These are phyloP conservation scores for Stenopsyche tienmushanensis DNA, from an alignment of 1,140 invertebrate species.

Conservation along the genomic window DNA sequence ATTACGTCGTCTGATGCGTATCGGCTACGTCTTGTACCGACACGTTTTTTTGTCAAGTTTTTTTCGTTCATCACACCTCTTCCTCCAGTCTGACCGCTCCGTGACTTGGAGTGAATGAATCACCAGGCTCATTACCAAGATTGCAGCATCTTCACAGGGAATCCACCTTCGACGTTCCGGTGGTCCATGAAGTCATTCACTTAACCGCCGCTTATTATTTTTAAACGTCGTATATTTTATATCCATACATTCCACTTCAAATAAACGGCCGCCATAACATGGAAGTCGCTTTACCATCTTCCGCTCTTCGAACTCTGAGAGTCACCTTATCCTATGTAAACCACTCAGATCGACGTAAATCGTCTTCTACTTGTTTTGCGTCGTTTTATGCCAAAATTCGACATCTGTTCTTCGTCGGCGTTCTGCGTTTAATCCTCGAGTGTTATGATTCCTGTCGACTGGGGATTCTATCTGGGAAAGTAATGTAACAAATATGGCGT, in stretches of 20 bases:
- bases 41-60: background rate
- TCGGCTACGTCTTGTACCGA: background rate
- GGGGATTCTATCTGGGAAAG: too few relatives aligned
- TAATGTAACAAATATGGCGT: background rate
- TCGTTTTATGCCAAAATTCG: too few relatives aligned
- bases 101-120: background rate
- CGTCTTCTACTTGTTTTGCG: too few relatives aligned
- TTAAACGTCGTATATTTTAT: too few relatives aligned
- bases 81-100: background rate
- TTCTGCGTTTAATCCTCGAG: background rate
- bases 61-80: background rate
- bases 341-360: too few relatives aligned
- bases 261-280: too few relatives aligned
- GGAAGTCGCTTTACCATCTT: too few relatives aligned
- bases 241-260: too few relatives aligned
- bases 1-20: background rate
- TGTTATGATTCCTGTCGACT: background rate
- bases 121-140: background rate
- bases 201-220: background rate
- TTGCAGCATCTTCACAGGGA: background rate
- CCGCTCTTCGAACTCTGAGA: too few relatives aligned
- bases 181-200: constrained; percentile 1
- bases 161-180: background rate
- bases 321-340: too few relatives aligned
- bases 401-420: background rate